Evolutionary conservation across 1,140 invertebrate species (phyloP).

Genomic region (Zaprionus kolodkinae): DNA sequence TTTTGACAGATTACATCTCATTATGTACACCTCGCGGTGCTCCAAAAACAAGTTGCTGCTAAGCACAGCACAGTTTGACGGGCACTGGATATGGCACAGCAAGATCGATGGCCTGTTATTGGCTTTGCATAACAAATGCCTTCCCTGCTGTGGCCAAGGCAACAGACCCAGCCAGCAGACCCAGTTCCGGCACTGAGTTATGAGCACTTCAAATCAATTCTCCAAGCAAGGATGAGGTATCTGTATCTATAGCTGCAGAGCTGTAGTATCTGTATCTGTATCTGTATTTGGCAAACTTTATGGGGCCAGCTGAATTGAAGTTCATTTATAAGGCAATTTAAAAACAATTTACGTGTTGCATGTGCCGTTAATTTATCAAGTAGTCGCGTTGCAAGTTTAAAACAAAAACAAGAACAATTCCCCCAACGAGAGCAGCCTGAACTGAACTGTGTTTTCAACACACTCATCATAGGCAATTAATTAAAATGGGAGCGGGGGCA

Average conservation of each 20-base stretch:
- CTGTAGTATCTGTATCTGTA: neutral
- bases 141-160: constrained; percentile 1
- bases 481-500: constrained; percentile 65
- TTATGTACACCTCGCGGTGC: constrained; percentile 74
- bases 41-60: constrained; percentile 58
- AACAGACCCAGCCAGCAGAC: constrained; percentile 7
- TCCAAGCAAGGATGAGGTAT: neutral
- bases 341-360: constrained; percentile 81
- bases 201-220: constrained; percentile 74
- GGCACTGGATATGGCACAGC: constrained; percentile 23
- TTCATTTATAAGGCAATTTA: constrained; percentile 82
- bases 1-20: constrained; percentile 83
- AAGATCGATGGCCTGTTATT: constrained; percentile 72
- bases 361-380: constrained; percentile 81
- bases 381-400: constrained; percentile 45
- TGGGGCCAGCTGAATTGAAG: constrained; percentile 67
- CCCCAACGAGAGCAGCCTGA: too few relatives aligned
- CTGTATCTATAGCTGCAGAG: neutral
- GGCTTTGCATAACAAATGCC: constrained; percentile 72
- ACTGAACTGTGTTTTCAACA: constrained; percentile 68
- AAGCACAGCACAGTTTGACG: constrained; percentile 43
- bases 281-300: constrained; percentile 60
- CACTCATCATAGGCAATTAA: constrained; percentile 80
- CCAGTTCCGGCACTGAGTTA: constrained; percentile 48
- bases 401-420: constrained; percentile 32